phyloP scores from a whole-genome alignment of 2,888 invertebrate genomes.

The Leucophenga maculata region DNA sequence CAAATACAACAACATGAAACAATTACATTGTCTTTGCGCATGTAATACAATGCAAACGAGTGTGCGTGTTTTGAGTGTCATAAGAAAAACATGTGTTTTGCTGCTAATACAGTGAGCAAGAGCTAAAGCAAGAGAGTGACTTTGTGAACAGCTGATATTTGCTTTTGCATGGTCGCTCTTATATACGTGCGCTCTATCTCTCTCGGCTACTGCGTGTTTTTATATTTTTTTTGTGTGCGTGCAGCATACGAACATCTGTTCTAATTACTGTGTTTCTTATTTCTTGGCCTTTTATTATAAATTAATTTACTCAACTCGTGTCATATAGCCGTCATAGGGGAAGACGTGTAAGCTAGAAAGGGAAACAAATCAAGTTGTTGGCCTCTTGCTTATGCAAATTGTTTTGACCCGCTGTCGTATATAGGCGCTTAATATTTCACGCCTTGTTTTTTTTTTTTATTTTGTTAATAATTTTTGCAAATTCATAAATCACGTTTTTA shows the following conservation, averaged over 20 bases:
- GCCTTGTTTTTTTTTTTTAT: background rate
- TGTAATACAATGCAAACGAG: too few species aligned
- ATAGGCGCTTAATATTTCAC: slow-evolving; percentile 7
- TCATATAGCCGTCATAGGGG: too few species aligned
- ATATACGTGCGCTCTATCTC: too few species aligned
- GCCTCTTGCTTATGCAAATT: background rate
- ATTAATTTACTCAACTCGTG: background rate
- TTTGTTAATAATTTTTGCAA: slow-evolving; percentile 6
- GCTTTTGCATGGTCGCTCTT: slow-evolving; percentile 30
- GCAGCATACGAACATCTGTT: slow-evolving; percentile 15
- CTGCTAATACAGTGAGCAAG: background rate
- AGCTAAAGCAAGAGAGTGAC: background rate
- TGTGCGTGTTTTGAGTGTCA: background rate
- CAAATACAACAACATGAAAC: background rate
- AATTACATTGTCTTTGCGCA: too few species aligned
- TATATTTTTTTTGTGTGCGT: background rate
- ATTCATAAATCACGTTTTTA: slow-evolving; percentile 48
- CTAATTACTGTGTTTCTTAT: slow-evolving; percentile 19
- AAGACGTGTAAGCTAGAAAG: background rate
- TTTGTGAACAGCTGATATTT: slow-evolving; percentile 54
- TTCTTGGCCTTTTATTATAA: background rate
- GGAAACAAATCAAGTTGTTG: background rate
- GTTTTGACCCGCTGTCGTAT: background rate
- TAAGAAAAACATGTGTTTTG: slow-evolving; percentile 15
- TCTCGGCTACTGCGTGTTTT: background rate